Conservation (phyloP, 2,888 invertebrate genomes). For the Calameuta pallipes region DNA sequence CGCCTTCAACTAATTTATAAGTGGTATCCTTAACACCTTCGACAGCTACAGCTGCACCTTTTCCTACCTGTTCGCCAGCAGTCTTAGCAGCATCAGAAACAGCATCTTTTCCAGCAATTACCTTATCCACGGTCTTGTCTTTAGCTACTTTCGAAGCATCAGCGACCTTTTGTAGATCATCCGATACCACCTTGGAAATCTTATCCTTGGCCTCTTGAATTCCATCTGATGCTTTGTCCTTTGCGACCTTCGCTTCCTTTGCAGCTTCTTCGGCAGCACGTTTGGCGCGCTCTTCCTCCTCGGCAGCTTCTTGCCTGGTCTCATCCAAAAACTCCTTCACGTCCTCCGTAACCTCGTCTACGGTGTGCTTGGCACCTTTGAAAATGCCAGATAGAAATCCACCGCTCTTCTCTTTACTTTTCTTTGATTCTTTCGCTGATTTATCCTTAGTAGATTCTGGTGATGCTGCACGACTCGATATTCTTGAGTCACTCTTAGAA, state of each 20-base stretch:
- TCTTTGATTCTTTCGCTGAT: conserved; percentile 33
- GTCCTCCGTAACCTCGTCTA: conserved; percentile 36
- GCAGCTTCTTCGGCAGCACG: conserved; percentile 20
- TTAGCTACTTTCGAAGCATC: conserved; percentile 26
- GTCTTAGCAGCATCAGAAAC: conserved; percentile 4
- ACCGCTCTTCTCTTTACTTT: conserved; percentile 39
- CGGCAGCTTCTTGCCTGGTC: conserved; percentile 31
- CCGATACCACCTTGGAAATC: conserved; percentile 6
- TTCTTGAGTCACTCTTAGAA: conserved; percentile 24
- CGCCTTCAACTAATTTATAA: conserved; percentile 26
- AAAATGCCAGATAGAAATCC: conserved; percentile 43
- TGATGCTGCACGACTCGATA: not conserved
- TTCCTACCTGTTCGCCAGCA: conserved; percentile 12
- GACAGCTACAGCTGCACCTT: not conserved
- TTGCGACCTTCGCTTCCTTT: conserved; percentile 22
- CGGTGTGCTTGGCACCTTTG: conserved; percentile 35
- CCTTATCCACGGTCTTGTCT: conserved; percentile 28
- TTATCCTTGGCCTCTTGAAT: conserved; percentile 29
- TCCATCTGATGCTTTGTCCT: conserved; percentile 10
- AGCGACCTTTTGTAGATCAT: conserved; percentile 19
- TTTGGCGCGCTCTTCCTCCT: conserved; percentile 29
- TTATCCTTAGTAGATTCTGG: conserved; percentile 20
- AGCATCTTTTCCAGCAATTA: conserved; percentile 16
- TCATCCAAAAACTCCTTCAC: conserved; percentile 38
- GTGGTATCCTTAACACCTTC: conserved; percentile 19